A percentile compares a stretch with the other conserved stretches of the same genome.
These are phyloP conservation scores for Chymomyza amoena DNA, from an alignment of 2,888 invertebrate species.

Conservation along the genomic window DNA sequence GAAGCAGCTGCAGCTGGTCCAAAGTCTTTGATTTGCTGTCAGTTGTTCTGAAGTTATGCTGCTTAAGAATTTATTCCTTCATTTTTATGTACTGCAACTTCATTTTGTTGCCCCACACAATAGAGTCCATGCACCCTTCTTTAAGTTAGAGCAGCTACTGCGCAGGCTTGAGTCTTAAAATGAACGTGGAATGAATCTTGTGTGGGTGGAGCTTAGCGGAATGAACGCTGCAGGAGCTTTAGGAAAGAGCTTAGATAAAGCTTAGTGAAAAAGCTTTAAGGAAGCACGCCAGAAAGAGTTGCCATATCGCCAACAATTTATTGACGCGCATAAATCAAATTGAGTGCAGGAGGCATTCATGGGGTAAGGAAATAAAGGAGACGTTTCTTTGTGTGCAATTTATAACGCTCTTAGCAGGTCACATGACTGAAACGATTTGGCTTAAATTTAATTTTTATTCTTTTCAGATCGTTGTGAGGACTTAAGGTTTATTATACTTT, in stretches of 20 bases:
- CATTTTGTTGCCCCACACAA: constrained; percentile 57
- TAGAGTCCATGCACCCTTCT: constrained; percentile 49
- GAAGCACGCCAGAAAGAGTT: constrained; percentile 19
- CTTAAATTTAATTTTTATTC: no score
- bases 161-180: constrained; percentile 59
- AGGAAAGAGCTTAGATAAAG: not conserved
- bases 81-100: constrained; percentile 56
- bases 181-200: constrained; percentile 47
- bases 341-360: constrained; percentile 22
- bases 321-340: constrained; percentile 42
- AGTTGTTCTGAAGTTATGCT: constrained; percentile 43
- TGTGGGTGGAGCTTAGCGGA: constrained; percentile 59
- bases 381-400: no score
- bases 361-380: no score
- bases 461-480: no score
- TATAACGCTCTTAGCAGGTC: no score
- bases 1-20: constrained; percentile 14
- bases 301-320: constrained; percentile 43
- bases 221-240: not conserved
- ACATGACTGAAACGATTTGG: no score
- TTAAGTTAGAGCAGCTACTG: constrained; percentile 22
- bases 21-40: constrained; percentile 36
- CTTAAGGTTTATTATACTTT: no score
- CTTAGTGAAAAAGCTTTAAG: not conserved
- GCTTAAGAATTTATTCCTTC: constrained; percentile 34